phyloP scores from a whole-genome alignment of 2,797 vertebrate species.

The Hydrophis major region DNA sequence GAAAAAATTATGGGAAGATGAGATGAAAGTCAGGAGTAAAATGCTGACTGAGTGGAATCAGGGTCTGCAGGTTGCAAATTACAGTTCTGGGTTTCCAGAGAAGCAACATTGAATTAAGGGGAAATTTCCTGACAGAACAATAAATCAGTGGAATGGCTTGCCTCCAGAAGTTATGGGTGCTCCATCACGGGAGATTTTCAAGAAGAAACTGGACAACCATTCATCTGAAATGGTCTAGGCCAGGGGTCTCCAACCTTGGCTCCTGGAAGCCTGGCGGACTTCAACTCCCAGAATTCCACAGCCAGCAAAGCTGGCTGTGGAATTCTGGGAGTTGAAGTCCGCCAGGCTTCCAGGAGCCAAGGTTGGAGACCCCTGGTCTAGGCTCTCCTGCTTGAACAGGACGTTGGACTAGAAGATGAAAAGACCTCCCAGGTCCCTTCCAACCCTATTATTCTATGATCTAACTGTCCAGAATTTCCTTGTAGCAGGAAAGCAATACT shows the following conservation, averaged over 20 bases:
- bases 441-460: background rate
- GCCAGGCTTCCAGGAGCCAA: no score
- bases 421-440: background rate
- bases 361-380: no score
- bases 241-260: no score
- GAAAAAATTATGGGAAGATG: background rate
- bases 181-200: background rate
- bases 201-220: background rate
- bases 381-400: background rate
- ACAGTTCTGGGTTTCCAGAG: background rate
- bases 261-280: no score
- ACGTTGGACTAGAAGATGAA: background rate
- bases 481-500: background rate
- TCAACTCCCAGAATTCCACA: no score
- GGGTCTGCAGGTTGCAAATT: background rate
- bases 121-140: background rate
- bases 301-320: no score
- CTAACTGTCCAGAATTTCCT: background rate
- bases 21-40: background rate
- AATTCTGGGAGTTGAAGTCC: no score
- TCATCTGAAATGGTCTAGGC: background rate
- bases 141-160: background rate
- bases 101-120: background rate
- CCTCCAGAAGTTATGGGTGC: background rate
- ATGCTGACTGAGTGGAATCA: background rate